Evolutionary conservation across 2,888 invertebrate species (phyloP).

Genomic region (Keiferia lycopersicella): DNA sequence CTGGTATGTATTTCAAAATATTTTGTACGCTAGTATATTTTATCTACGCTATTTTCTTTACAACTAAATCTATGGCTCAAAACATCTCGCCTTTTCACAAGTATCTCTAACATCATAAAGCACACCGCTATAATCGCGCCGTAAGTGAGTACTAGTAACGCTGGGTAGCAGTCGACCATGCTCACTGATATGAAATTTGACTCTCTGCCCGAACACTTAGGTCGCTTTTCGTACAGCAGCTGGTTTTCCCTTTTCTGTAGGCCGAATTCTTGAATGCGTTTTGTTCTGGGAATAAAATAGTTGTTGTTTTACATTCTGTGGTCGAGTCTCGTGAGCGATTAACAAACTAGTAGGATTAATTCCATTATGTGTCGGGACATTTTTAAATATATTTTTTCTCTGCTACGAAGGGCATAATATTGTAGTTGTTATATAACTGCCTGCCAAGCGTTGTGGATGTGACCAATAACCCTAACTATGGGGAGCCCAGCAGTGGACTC

Average conservation of each 20-base stretch:
- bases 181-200: slow-evolving; percentile 85
- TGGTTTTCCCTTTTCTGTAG: slow-evolving; percentile 82
- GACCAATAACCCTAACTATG: no score
- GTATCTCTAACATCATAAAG: slow-evolving; percentile 52
- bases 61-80: neutral
- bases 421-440: no score
- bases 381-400: no score
- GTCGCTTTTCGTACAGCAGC: slow-evolving; percentile 83
- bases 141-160: slow-evolving; percentile 62
- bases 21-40: neutral
- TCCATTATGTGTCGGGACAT: no score
- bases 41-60: neutral
- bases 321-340: no score
- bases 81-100: slow-evolving; percentile 42
- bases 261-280: slow-evolving; percentile 75
- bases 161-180: slow-evolving; percentile 82
- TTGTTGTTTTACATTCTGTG: neutral
- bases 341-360: no score
- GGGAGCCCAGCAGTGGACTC: no score
- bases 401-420: no score
- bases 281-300: slow-evolving; percentile 49
- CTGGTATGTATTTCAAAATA: neutral
- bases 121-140: slow-evolving; percentile 53
- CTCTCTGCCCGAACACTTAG: slow-evolving; percentile 82
- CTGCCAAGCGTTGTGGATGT: no score